Conservation (phyloP, 2,113 vertebrate genomes). For the Coregonus clupeaformis region DNA sequence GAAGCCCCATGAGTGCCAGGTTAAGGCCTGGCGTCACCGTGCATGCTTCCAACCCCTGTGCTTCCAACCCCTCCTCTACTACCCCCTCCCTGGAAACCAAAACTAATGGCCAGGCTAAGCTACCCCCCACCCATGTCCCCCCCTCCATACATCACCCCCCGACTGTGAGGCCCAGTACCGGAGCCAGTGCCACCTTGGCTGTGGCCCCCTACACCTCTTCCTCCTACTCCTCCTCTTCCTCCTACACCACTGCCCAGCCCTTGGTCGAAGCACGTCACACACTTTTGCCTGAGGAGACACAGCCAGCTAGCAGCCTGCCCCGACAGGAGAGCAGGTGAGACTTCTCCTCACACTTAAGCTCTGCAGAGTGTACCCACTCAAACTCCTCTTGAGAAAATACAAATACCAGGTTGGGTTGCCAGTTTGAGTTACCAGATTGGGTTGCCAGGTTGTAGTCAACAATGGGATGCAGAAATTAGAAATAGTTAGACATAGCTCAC, state of each 20-base stretch:
- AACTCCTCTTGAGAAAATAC: conserved; percentile 4
- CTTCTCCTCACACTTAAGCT: conserved; percentile 44
- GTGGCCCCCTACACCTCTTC: conserved; percentile 69
- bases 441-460: neutral
- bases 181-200: conserved; percentile 54
- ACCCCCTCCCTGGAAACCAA: conserved; percentile 51
- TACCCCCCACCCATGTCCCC: conserved; percentile 50
- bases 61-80: conserved; percentile 66
- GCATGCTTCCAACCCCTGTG: conserved; percentile 69
- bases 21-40: conserved; percentile 58
- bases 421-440: neutral
- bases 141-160: conserved; percentile 61
- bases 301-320: conserved; percentile 81
- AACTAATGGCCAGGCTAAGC: conserved; percentile 39
- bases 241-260: conserved; percentile 64
- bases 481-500: neutral
- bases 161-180: conserved; percentile 52
- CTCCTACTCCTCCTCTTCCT: conserved; percentile 45
- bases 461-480: neutral
- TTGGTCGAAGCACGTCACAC: conserved; percentile 79
- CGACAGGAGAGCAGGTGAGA: conserved; percentile 90
- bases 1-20: conserved; percentile 32
- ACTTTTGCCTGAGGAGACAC: conserved; percentile 92
- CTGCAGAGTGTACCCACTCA: conserved; percentile 27
- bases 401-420: neutral